A percentile compares a stretch with the other conserved stretches of the same genome.
These are phyloP conservation scores for Periparus ater DNA, from an alignment of 2,797 vertebrate species.

Conservation along the genomic window DNA sequence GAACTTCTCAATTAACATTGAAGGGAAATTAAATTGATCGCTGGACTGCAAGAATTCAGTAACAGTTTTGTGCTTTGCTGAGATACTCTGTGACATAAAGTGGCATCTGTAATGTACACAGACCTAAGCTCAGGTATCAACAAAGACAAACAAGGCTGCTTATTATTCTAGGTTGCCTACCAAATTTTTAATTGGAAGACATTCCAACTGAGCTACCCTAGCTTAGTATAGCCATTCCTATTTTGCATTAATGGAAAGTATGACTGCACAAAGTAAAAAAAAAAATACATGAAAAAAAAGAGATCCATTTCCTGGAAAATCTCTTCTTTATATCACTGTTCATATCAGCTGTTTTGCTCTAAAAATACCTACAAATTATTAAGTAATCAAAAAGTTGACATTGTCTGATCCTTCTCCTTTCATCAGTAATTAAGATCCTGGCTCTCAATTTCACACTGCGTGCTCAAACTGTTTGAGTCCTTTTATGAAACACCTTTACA, in stretches of 20 bases:
- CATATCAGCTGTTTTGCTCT: not conserved
- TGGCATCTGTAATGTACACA: rapidly evolving
- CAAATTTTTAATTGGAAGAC: not conserved
- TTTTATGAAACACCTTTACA: not conserved
- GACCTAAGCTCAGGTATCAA: not conserved
- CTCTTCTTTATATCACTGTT: not conserved
- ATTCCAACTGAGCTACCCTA: not conserved
- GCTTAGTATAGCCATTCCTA: not conserved
- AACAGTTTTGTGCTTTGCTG: not conserved
- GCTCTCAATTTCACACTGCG: not conserved
- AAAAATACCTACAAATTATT: not conserved
- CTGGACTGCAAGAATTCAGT: not conserved
- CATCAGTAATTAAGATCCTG: not conserved
- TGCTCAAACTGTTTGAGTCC: not conserved
- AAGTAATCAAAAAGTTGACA: not conserved
- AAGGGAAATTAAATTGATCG: not conserved
- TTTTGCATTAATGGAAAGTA: not conserved
- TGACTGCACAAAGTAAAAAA: not conserved
- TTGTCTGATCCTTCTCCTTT: not conserved
- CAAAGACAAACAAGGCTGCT: not conserved
- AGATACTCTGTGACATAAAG: not conserved
- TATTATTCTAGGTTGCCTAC: not conserved
- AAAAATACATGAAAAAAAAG: not conserved
- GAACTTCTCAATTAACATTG: not conserved
- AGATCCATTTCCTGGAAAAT: not conserved